Evolutionary conservation across 1,140 invertebrate species (phyloP).

Genomic region (Proales similis): DNA sequence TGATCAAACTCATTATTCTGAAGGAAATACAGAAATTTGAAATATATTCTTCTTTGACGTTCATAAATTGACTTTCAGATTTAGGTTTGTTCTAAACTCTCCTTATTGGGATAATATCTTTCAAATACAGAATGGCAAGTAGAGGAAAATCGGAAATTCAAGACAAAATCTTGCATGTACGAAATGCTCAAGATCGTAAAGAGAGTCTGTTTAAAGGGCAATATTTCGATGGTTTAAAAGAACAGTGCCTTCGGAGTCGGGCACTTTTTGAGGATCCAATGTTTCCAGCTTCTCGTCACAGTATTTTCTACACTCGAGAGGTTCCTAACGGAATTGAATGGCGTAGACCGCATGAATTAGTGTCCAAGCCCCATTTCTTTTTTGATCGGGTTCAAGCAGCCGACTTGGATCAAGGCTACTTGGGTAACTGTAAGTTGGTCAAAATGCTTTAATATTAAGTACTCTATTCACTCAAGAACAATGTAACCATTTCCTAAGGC

Average conservation of each 20-base stretch:
- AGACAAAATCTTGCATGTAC: slow-evolving; percentile 5
- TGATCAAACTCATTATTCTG: not conserved
- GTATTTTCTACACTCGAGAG: slow-evolving; percentile 52
- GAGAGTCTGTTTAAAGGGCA: slow-evolving; percentile 17
- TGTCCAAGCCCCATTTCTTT: slow-evolving; percentile 45
- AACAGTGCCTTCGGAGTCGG: not conserved
- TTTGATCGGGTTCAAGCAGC: slow-evolving; percentile 50
- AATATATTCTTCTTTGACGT: not conserved
- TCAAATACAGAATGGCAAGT: slow-evolving; percentile 10
- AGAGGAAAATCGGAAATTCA: slow-evolving; percentile 12
- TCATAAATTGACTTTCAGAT: not conserved
- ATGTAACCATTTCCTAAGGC: not conserved
- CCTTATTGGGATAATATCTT: not conserved
- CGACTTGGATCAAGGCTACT: slow-evolving; percentile 62
- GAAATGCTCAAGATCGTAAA: not conserved
- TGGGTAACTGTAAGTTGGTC: slow-evolving; percentile 57
- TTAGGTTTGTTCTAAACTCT: not conserved
- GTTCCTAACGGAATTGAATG: slow-evolving; percentile 10
- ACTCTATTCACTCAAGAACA: not conserved
- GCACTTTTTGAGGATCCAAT: slow-evolving; percentile 64
- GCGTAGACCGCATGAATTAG: slow-evolving; percentile 41
- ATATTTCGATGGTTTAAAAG: slow-evolving; percentile 23
- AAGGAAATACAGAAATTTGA: not conserved
- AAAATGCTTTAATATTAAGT: not conserved
- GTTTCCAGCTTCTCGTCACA: slow-evolving; percentile 58